Percentiles rank a stretch among this genome's conserved stretches.
phyloP scores from a whole-genome alignment of 2,113 vertebrate species.

The Mungos mungo region DNA sequence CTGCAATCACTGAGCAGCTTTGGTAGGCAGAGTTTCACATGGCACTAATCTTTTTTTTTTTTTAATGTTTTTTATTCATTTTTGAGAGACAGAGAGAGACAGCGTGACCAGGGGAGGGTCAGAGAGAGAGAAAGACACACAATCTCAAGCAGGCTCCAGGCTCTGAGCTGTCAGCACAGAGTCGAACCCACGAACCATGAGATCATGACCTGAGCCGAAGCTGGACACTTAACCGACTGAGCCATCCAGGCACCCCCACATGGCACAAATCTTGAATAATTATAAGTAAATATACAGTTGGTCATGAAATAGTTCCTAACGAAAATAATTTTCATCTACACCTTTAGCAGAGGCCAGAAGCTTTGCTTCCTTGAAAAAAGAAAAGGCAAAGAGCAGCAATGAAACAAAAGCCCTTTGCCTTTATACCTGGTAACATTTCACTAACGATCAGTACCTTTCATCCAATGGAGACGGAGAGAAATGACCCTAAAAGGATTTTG shows the following conservation, averaged over 20 bases:
- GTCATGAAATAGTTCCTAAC: not conserved
- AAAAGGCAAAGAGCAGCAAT: not conserved
- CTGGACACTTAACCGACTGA: too few species aligned
- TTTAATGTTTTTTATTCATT: too few species aligned
- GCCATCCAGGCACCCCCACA: too few species aligned
- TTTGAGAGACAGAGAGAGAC: too few species aligned
- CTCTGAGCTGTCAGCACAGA: too few species aligned
- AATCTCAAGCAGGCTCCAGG: too few species aligned
- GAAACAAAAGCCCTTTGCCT: not conserved
- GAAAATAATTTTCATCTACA: not conserved
- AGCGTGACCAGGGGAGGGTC: too few species aligned
- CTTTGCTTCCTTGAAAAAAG: not conserved
- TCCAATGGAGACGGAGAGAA: not conserved
- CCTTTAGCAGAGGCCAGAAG: not conserved
- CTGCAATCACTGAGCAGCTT: not conserved
- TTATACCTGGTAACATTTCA: not conserved
- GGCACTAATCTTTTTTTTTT: not conserved
- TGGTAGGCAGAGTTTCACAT: not conserved
- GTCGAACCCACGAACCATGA: too few species aligned
- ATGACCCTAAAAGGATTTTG: not conserved
- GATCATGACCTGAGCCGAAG: too few species aligned
- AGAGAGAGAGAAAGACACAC: too few species aligned
- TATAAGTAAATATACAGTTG: not conserved
- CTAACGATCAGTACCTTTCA: not conserved
- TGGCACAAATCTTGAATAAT: not conserved